A percentile compares a stretch with the other conserved stretches of the same genome.
Evolutionary conservation across 2,113 vertebrate species (phyloP).

Genomic region (Heptranchias perlo): DNA sequence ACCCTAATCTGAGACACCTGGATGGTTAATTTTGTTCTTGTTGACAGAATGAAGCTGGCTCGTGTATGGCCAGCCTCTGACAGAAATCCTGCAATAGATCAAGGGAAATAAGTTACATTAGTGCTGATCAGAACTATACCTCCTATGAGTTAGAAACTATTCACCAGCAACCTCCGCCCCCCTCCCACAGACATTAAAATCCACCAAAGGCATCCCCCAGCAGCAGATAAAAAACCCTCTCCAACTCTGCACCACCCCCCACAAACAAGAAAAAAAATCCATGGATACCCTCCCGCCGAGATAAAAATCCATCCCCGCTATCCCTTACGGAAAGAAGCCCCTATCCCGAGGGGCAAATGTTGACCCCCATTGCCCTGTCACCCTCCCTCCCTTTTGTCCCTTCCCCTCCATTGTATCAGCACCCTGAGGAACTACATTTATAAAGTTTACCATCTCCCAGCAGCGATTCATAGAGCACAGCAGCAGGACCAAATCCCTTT

Average conservation of each 20-base stretch:
- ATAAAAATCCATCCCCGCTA: not conserved
- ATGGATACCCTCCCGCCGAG: too few relatives aligned
- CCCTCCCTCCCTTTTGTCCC: not conserved
- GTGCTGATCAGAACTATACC: not conserved
- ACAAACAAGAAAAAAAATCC: not conserved
- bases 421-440: not conserved
- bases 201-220: not conserved
- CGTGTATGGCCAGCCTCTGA: slow-evolving; percentile 85
- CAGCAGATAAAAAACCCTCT: not conserved
- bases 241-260: not conserved
- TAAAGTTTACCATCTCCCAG: slow-evolving; percentile 78
- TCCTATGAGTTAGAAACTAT: not conserved
- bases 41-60: slow-evolving; percentile 86
- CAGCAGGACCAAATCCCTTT: slow-evolving; percentile 92
- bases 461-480: slow-evolving; percentile 77
- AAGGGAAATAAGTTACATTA: slow-evolving; percentile 8
- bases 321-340: not conserved
- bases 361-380: not conserved
- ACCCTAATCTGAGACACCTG: slow-evolving; percentile 92
- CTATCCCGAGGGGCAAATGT: not conserved
- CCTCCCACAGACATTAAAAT: not conserved
- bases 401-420: not conserved
- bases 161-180: not conserved
- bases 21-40: slow-evolving; percentile 80
- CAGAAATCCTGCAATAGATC: slow-evolving; percentile 73